These are phyloP conservation scores for Pristionchus japonicus DNA, from an alignment of 2,888 invertebrate genomes.

Conservation along the genomic window DNA sequence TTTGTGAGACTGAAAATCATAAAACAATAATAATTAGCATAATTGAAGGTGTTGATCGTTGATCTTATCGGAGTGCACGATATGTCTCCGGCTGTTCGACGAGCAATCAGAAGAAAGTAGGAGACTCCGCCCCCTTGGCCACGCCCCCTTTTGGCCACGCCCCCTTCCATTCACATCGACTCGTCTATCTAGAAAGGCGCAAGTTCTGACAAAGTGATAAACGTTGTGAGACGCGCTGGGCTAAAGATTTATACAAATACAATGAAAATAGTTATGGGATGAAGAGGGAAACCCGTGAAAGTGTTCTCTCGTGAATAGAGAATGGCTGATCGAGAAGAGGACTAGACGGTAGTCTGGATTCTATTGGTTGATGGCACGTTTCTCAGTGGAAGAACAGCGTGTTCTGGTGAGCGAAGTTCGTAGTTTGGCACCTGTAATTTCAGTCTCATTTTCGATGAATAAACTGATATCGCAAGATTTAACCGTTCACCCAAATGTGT, in stretches of 20 bases:
- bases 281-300: background rate
- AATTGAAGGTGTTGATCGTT: background rate
- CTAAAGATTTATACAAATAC: background rate
- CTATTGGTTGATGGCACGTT: background rate
- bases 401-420: background rate
- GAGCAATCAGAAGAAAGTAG: background rate
- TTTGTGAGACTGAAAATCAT: background rate
- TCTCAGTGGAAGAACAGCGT: conserved; percentile 14
- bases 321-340: background rate
- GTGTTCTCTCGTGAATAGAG: background rate
- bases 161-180: conserved; percentile 22
- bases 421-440: conserved; percentile 14
- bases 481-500: too few species aligned
- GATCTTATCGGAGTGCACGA: conserved; percentile 6
- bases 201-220: conserved; percentile 37
- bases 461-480: too few species aligned
- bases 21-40: background rate
- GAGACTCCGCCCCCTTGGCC: conserved; percentile 16
- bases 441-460: background rate
- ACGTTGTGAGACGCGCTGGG: conserved; percentile 11
- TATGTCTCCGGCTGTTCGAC: background rate
- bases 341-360: conserved; percentile 10
- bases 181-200: conserved; percentile 34
- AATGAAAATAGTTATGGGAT: background rate
- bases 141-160: background rate